Percentiles rank a stretch among this genome's conserved stretches.
Conservation (phyloP, 2,113 vertebrate species). For the Myrmecophaga tridactyla region DNA sequence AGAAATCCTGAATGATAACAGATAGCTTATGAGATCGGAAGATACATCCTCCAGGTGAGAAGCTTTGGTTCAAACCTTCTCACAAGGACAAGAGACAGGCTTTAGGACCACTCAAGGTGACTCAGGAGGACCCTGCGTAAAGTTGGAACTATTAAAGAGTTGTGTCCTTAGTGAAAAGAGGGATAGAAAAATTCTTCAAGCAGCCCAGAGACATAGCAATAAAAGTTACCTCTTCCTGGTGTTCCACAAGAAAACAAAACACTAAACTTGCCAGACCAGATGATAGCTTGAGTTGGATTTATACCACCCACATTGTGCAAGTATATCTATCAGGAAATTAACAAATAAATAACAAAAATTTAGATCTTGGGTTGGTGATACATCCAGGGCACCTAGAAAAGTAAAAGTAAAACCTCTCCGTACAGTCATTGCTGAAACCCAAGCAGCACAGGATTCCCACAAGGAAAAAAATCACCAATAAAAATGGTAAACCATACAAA, state of each 20-base stretch:
- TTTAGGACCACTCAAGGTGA: not conserved
- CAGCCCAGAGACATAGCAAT: not conserved
- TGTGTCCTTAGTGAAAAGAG: not conserved
- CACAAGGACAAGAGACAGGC: not conserved
- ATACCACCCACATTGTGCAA: not conserved
- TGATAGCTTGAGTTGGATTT: not conserved
- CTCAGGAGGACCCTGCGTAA: not conserved
- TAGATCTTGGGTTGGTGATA: not conserved
- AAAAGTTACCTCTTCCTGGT: slow-evolving; percentile 5
- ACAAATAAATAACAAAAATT: slow-evolving; percentile 25
- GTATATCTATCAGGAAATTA: slow-evolving; percentile 18
- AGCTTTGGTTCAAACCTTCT: not conserved
- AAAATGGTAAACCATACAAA: not conserved
- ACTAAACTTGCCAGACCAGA: not conserved
- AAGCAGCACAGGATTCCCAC: not conserved
- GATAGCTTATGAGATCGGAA: not conserved
- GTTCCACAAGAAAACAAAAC: slow-evolving; percentile 29
- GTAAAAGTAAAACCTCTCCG: not conserved
- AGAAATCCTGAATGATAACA: not conserved
- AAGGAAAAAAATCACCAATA: not conserved
- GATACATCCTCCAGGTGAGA: not conserved
- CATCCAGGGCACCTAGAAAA: not conserved
- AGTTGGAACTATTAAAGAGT: not conserved
- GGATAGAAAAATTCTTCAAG: not conserved
- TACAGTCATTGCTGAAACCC: not conserved